A percentile compares a stretch with the other conserved stretches of the same genome.
Conservation (phyloP, 92 coral and sea anemone genomes). For the Plumapathes pennacea region DNA sequence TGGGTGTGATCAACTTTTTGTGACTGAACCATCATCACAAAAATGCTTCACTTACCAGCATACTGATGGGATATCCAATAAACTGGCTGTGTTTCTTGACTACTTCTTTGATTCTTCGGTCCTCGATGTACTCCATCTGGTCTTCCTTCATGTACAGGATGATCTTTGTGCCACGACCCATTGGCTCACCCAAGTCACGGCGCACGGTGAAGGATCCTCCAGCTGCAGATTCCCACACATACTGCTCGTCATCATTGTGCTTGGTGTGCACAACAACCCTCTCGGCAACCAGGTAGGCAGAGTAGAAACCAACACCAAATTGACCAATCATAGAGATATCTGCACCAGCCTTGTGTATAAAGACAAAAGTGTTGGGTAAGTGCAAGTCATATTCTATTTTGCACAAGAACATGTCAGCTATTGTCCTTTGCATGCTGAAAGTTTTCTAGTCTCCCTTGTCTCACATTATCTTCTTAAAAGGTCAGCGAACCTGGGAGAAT, state of each 20-base stretch:
- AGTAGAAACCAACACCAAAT: conserved; percentile 99
- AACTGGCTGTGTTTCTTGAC: conserved; percentile 99
- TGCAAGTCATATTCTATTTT: too few species aligned
- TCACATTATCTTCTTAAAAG: too few species aligned
- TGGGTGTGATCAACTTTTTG: too few species aligned
- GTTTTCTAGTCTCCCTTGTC: too few species aligned
- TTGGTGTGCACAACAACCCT: conserved; percentile 91
- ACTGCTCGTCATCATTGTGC: conserved; percentile 98
- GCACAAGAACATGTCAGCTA: too few species aligned
- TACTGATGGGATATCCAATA: conserved; percentile 93
- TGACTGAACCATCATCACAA: too few species aligned
- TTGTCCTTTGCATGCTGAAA: too few species aligned
- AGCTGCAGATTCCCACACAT: conserved; percentile 97
- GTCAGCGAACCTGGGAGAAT: not conserved
- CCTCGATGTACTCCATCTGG: conserved; percentile 85
- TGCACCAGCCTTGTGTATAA: conserved; percentile 99
- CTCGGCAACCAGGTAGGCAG: conserved; percentile 91
- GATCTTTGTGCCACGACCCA: conserved; percentile 90
- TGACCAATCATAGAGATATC: conserved; percentile 99
- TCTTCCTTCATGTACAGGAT: conserved; percentile 90
- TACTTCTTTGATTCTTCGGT: conserved; percentile 81
- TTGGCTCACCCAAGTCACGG: conserved; percentile 73
- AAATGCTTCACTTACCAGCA: conserved; percentile 77
- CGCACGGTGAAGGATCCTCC: conserved; percentile 98
- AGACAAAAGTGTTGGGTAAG: too few species aligned